phyloP scores from a whole-genome alignment of 2,888 invertebrate genomes.

The Drosophila pseudotalamancana region DNA sequence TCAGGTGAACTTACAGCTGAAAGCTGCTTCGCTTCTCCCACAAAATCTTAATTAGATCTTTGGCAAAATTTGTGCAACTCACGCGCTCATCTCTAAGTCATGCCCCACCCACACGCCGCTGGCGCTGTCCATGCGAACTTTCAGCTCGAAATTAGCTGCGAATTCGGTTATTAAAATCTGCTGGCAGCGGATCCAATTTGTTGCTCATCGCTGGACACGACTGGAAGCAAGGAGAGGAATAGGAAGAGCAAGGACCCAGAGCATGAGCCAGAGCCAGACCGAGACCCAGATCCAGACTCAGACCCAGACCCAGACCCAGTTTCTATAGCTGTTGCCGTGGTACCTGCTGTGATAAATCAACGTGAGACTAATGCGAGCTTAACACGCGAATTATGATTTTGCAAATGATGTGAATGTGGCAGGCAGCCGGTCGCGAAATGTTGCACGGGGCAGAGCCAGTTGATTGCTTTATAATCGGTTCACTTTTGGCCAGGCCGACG shows the following conservation, averaged over 20 bases:
- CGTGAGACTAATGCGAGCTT: conserved; percentile 82
- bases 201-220: conserved; percentile 19
- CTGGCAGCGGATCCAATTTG: conserved; percentile 33
- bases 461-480: conserved; percentile 78
- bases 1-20: too few relatives aligned
- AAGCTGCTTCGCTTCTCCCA: not conserved
- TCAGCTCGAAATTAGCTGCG: conserved; percentile 62
- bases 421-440: conserved; percentile 5
- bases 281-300: conserved; percentile 35
- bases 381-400: conserved; percentile 83
- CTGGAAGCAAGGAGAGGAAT: not conserved
- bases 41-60: conserved; percentile 19
- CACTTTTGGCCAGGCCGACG: conserved; percentile 16
- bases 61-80: conserved; percentile 7
- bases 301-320: conserved; percentile 67
- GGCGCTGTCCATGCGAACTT: conserved; percentile 49
- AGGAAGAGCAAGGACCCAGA: conserved; percentile 35
- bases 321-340: conserved; percentile 48
- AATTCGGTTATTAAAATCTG: conserved; percentile 75
- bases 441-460: conserved; percentile 26
- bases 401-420: conserved; percentile 68
- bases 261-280: conserved; percentile 20
- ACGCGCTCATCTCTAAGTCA: conserved; percentile 44
- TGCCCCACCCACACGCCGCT: conserved; percentile 56
- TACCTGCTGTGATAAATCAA: conserved; percentile 82